Conservation (phyloP, 2,797 vertebrate species). For the Iguana delicatissima region DNA sequence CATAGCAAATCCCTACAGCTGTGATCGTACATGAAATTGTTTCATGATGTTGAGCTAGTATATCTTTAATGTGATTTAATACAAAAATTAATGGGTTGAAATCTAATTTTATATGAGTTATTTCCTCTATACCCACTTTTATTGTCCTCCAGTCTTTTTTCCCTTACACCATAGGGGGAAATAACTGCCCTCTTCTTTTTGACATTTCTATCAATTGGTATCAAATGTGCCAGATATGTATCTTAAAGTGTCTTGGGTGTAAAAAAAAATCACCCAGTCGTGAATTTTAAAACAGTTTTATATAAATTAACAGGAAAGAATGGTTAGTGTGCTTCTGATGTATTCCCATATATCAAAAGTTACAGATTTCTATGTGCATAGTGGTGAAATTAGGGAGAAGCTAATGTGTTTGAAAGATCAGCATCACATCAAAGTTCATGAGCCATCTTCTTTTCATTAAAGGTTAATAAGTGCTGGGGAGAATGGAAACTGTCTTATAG, state of each 20-base stretch:
- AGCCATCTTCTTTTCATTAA: background rate
- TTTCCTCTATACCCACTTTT: background rate
- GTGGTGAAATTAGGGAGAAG: background rate
- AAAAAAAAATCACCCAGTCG: background rate
- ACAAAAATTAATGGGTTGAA: conserved; percentile 22
- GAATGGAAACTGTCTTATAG: background rate
- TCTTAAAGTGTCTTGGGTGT: background rate
- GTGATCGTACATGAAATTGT: background rate
- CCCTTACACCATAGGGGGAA: background rate
- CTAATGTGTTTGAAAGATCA: background rate
- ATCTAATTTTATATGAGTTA: background rate
- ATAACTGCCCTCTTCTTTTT: background rate
- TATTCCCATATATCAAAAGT: background rate
- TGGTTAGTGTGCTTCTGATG: background rate
- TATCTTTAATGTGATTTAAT: conserved; percentile 24
- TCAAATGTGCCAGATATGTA: background rate
- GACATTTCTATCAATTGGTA: background rate
- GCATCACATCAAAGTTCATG: background rate
- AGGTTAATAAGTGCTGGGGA: background rate
- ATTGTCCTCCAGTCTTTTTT: background rate
- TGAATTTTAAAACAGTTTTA: conserved; percentile 1
- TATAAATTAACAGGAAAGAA: background rate
- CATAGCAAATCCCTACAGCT: background rate
- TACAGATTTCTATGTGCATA: background rate
- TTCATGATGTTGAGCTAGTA: background rate